A percentile compares a stretch with the other conserved stretches of the same genome.
Conservation (phyloP, 2,888 invertebrate species). For the Cylindroiulus punctatus region DNA sequence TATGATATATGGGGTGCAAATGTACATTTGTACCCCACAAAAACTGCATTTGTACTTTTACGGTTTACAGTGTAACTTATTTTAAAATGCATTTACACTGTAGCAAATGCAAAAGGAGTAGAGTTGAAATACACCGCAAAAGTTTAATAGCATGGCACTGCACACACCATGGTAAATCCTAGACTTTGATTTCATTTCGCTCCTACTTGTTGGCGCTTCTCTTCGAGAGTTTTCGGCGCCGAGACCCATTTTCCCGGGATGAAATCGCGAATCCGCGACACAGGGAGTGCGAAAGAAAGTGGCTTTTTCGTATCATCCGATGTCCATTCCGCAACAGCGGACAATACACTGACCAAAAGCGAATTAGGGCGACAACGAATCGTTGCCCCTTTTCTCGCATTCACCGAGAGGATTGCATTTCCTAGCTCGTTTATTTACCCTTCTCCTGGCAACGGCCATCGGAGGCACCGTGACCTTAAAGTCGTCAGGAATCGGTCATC, state of each 20-base stretch:
- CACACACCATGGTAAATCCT: too few species aligned
- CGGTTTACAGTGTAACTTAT: too few species aligned
- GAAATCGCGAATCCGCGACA: neutral
- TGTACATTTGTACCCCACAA: too few species aligned
- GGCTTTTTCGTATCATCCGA: neutral
- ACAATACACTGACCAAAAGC: conserved; percentile 10
- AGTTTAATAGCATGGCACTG: too few species aligned
- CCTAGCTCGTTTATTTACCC: neutral
- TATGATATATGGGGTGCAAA: too few species aligned
- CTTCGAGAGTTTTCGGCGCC: too few species aligned
- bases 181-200: too few species aligned
- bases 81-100: too few species aligned
- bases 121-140: too few species aligned
- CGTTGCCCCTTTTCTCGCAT: neutral
- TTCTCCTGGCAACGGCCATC: neutral
- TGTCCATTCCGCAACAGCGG: conserved; percentile 11
- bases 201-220: too few species aligned
- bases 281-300: neutral
- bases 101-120: too few species aligned
- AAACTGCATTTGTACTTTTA: too few species aligned
- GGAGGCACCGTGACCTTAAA: neutral
- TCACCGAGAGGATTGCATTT: neutral
- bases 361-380: neutral
- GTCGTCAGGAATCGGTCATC: neutral
- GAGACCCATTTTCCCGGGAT: neutral